Conservation (phyloP, 2,797 vertebrate genomes). For the Anisognathus igniventris region DNA sequence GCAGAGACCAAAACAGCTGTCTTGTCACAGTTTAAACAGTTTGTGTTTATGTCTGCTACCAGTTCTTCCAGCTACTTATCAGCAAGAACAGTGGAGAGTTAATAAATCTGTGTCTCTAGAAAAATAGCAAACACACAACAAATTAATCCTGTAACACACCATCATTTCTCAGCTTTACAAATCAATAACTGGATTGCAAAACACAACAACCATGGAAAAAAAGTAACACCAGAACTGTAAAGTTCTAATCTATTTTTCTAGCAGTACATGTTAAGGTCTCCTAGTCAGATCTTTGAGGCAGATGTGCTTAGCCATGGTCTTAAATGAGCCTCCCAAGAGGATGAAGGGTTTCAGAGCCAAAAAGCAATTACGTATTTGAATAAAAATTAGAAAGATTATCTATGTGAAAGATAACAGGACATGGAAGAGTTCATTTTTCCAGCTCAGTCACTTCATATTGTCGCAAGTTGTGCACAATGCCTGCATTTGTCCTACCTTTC, state of each 20-base stretch:
- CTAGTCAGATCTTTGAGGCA: background rate
- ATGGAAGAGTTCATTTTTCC: background rate
- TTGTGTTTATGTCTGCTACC: background rate
- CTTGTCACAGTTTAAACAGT: background rate
- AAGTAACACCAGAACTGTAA: background rate
- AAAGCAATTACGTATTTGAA: background rate
- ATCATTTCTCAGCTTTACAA: conserved; percentile 14
- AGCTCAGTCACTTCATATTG: background rate
- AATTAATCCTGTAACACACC: conserved; percentile 17
- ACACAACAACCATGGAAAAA: background rate
- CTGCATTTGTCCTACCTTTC: background rate
- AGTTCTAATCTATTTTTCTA: background rate
- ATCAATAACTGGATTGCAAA: background rate
- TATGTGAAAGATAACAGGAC: background rate
- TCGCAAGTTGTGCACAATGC: background rate
- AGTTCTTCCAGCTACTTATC: background rate
- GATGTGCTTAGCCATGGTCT: background rate
- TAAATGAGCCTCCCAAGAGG: background rate
- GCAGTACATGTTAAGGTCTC: background rate
- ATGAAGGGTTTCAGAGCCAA: background rate
- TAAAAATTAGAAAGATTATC: background rate
- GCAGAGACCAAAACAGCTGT: background rate
- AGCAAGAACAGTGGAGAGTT: background rate
- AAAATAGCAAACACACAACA: background rate
- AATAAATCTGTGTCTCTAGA: background rate